phyloP scores from a whole-genome alignment of 2,797 vertebrate species.

The Prunella strophiata region DNA sequence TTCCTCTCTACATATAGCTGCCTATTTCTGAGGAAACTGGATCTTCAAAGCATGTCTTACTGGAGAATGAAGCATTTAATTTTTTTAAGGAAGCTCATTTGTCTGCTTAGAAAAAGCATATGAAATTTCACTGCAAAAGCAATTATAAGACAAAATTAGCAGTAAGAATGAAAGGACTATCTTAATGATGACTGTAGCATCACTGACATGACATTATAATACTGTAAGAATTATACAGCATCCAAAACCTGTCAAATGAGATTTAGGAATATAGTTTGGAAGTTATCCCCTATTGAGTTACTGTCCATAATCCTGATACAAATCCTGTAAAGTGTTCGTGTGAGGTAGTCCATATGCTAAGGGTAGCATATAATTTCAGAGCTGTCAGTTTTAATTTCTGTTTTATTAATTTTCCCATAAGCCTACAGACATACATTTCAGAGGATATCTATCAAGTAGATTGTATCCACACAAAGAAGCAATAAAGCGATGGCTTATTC shows the following conservation, averaged over 20 bases:
- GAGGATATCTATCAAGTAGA: conserved; percentile 64
- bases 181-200: conserved; percentile 45
- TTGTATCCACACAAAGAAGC: conserved; percentile 66
- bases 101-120: conserved; percentile 1
- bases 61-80: conserved; percentile 28
- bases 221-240: conserved; percentile 72
- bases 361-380: conserved; percentile 75
- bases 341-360: conserved; percentile 80
- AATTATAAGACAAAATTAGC: conserved; percentile 49
- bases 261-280: conserved; percentile 79
- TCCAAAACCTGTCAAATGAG: conserved; percentile 78
- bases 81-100: conserved; percentile 39
- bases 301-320: conserved; percentile 77
- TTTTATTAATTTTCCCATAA: conserved; percentile 81
- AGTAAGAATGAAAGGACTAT: conserved; percentile 21
- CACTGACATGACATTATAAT: conserved; percentile 61
- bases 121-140: conserved; percentile 26
- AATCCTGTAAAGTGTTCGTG: conserved; percentile 68
- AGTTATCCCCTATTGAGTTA: conserved; percentile 76
- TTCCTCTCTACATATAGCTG: neutral
- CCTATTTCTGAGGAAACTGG: neutral
- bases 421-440: conserved; percentile 71
- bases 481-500: conserved; percentile 28
- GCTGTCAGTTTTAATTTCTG: conserved; percentile 78
- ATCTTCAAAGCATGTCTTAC: neutral